Base-by-base conservation (phyloP, 2,113 vertebrate genomes). In the Eudyptes chrysolophus region DNA sequence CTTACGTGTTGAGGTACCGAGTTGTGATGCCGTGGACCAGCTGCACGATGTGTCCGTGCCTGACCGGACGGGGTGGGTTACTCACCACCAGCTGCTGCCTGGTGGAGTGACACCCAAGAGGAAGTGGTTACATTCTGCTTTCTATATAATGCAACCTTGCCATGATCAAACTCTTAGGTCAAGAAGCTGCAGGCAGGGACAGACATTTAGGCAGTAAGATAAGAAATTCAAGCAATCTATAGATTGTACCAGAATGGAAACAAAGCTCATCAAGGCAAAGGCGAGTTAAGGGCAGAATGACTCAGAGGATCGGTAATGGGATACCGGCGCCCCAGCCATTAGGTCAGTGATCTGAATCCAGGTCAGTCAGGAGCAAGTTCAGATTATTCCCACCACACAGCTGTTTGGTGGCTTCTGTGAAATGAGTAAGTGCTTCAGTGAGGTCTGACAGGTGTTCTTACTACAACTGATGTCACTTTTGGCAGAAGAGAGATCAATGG, bases 1-100 rank as follows among this genome's bases (percentile, higher is more conserved):
- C 98, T 98, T 97, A 99, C 99, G 99, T 99, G 98, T 99, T 99
- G 44, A 99, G 99, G 95, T 99, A 98, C 60, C 99, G 99, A 25
- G 99, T 98, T 1, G 99, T 99, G 98, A 99, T 99, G 72, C 99
- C 99, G 0, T 99, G 99, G 54, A 99, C 98, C 89, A 99, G 98
- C 97, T 99, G 99, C 87, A 99, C 97, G 2, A 99, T 61, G 71
- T 99, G 99, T 2, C 99, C 99, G 0, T 99, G 99, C 70, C 98
- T 98, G 89, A 99, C 98, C 0, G 98, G 98, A 40, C 97, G 98
- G 0, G 99, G 99, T 1, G 99, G 99, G 87, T 92, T 98, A 95
- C 96, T 98, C 38, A 99, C 99, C 93, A 99, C 98, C 96, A 99
- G 98, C 74, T 99, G 98, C 97, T 99, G 99, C 95, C 99, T 99